phyloP scores from a whole-genome alignment of 2,888 invertebrate genomes.

The Phalangium opilio region DNA sequence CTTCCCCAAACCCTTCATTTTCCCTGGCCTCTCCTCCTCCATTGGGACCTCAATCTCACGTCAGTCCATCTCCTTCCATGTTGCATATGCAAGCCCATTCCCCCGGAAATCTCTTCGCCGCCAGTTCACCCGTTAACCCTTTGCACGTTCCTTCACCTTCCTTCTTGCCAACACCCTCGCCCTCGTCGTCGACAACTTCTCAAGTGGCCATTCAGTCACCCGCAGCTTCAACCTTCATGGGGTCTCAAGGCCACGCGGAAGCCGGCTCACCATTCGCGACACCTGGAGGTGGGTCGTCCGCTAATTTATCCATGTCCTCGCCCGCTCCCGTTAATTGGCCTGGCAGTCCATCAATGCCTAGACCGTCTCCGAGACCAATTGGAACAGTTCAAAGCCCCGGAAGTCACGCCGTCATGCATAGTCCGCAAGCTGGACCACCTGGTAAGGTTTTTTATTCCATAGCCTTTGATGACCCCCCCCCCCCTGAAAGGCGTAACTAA shows the following conservation, averaged over 20 bases:
- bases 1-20: slow-evolving; percentile 45
- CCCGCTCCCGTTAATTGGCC: slow-evolving; percentile 53
- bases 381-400: slow-evolving; percentile 32
- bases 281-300: slow-evolving; percentile 14
- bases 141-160: slow-evolving; percentile 33
- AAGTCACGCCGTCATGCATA: slow-evolving; percentile 29
- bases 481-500: too few relatives aligned
- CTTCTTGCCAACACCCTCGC: slow-evolving; percentile 32
- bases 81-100: slow-evolving; percentile 30
- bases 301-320: slow-evolving; percentile 38
- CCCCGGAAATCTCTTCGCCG: slow-evolving; percentile 27
- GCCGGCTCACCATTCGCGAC: slow-evolving; percentile 20
- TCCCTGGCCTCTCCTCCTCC: slow-evolving; percentile 51
- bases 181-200: slow-evolving; percentile 26
- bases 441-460: too few relatives aligned
- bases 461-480: too few relatives aligned
- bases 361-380: slow-evolving; percentile 50
- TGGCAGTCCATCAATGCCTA: slow-evolving; percentile 73
- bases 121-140: slow-evolving; percentile 26
- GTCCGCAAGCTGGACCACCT: slow-evolving; percentile 23
- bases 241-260: slow-evolving; percentile 31
- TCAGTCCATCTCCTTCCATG: slow-evolving; percentile 35
- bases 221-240: slow-evolving; percentile 43
- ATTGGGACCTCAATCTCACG: slow-evolving; percentile 28
- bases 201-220: slow-evolving; percentile 43